Conservation (phyloP, 2,797 vertebrate species). For the Oryzias dopingdopingensis region DNA sequence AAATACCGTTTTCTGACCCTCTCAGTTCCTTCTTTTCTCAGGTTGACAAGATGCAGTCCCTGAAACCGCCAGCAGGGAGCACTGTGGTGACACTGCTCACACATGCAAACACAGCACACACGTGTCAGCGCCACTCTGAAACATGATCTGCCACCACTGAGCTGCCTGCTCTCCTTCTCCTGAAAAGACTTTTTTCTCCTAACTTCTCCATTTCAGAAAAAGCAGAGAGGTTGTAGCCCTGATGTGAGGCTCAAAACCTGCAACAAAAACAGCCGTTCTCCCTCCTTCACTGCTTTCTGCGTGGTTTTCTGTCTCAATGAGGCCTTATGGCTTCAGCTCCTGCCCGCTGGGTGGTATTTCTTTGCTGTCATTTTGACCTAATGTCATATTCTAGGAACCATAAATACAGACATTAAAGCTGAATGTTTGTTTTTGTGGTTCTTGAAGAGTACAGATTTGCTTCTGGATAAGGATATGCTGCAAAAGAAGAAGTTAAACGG, state of each 20-base stretch:
- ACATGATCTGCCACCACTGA: slow-evolving; percentile 59
- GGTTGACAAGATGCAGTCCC: not conserved
- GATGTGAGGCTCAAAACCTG: slow-evolving; percentile 62
- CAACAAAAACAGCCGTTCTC: slow-evolving; percentile 55
- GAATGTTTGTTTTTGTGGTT: slow-evolving; percentile 16
- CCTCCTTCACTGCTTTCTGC: slow-evolving; percentile 34
- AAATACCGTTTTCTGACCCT: slow-evolving; percentile 9
- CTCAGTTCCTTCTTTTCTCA: not conserved
- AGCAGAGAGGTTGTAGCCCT: slow-evolving; percentile 57
- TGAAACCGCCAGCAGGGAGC: slow-evolving; percentile 36
- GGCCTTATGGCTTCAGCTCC: slow-evolving; percentile 7
- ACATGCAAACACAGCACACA: slow-evolving; percentile 8
- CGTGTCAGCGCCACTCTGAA: slow-evolving; percentile 17
- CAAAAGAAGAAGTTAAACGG: not conserved
- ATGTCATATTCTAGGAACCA: slow-evolving; percentile 16
- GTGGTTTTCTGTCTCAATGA: slow-evolving; percentile 34
- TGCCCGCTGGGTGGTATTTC: not conserved
- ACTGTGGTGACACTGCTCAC: slow-evolving; percentile 49
- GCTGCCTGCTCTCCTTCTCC: slow-evolving; percentile 67
- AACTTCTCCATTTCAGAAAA: slow-evolving; percentile 66
- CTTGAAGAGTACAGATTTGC: not conserved
- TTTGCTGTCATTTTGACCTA: slow-evolving; percentile 9
- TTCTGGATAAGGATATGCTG: slow-evolving; percentile 5
- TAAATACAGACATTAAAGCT: slow-evolving; percentile 30
- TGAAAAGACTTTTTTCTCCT: slow-evolving; percentile 56